phyloP scores from a whole-genome alignment of 92 coral and sea anemone species.

The Zoanthus solanderi region DNA sequence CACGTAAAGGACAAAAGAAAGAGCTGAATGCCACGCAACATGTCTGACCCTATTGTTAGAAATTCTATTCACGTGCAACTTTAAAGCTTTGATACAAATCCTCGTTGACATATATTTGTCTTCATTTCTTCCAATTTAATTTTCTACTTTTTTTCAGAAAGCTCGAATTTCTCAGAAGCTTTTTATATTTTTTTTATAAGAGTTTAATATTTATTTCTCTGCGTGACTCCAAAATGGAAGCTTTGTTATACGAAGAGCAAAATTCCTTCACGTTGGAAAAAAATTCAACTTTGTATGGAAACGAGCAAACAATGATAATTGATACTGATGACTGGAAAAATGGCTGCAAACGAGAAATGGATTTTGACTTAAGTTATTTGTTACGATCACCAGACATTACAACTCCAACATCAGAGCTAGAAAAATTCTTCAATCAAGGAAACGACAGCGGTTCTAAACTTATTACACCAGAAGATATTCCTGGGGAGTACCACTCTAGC shows the following conservation, averaged over 20 bases:
- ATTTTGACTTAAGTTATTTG: slow-evolving; percentile 76
- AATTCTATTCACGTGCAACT: slow-evolving; percentile 33
- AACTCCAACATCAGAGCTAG: slow-evolving; percentile 85
- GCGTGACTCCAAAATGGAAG: slow-evolving; percentile 57
- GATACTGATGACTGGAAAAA: slow-evolving; percentile 59
- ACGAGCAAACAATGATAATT: slow-evolving; percentile 50
- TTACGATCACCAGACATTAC: slow-evolving; percentile 83
- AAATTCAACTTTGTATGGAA: slow-evolving; percentile 62
- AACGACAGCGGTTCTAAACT: slow-evolving; percentile 44
- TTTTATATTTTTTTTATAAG: background rate
- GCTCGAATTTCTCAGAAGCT: background rate
- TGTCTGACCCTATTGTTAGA: slow-evolving; percentile 42
- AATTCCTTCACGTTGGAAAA: slow-evolving; percentile 60
- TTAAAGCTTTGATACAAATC: slow-evolving; percentile 10
- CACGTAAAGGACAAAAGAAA: slow-evolving; percentile 36
- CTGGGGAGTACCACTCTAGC: slow-evolving; percentile 42
- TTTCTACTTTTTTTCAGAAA: background rate
- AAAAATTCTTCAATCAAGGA: slow-evolving; percentile 75
- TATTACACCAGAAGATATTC: slow-evolving; percentile 2
- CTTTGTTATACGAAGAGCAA: slow-evolving; percentile 72
- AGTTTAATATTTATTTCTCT: slow-evolving; percentile 3
- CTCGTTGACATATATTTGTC: background rate
- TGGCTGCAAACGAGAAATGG: slow-evolving; percentile 51
- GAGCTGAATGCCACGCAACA: slow-evolving; percentile 41
- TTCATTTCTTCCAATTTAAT: background rate